These are phyloP conservation scores for Halesus radiatus DNA, from an alignment of 1,140 invertebrate species.

Conservation along the genomic window DNA sequence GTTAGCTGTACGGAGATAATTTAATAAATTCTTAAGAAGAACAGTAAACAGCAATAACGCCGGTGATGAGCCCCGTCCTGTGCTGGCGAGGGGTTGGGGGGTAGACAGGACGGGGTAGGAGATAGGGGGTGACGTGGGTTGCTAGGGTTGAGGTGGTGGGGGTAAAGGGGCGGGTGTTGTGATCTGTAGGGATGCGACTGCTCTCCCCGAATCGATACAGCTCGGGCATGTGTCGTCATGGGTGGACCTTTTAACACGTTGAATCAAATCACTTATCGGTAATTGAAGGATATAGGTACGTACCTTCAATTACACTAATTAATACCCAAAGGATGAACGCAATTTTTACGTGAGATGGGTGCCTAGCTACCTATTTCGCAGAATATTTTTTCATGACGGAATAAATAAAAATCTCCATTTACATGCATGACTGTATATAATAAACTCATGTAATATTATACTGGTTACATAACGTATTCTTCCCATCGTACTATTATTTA, in stretches of 20 bases:
- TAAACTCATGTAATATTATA: too few relatives aligned
- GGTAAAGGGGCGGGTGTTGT: background rate
- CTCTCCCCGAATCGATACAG: conserved; percentile 27
- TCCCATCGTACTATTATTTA: too few relatives aligned
- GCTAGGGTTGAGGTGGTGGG: background rate
- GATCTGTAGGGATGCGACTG: conserved; percentile 32
- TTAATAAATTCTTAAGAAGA: too few relatives aligned
- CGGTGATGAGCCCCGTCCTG: conserved; percentile 4
- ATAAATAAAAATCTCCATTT: too few relatives aligned
- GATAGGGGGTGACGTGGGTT: background rate
- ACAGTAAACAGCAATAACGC: too few relatives aligned
- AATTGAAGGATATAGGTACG: background rate
- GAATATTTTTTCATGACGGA: too few relatives aligned
- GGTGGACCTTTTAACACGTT: conserved; percentile 1
- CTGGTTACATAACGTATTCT: too few relatives aligned
- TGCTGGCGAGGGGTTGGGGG: background rate
- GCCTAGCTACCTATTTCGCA: too few relatives aligned
- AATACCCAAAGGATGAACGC: too few relatives aligned
- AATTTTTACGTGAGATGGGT: too few relatives aligned
- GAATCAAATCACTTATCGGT: conserved; percentile 10
- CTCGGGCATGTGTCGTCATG: conserved; percentile 21
- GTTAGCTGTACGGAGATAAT: too few relatives aligned
- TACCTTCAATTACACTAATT: background rate
- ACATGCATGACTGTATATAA: too few relatives aligned
- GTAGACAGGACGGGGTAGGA: background rate